A percentile compares a stretch with the other conserved stretches of the same genome.
Conservation (phyloP, 2,888 invertebrate genomes). For the Catonia carolina region DNA sequence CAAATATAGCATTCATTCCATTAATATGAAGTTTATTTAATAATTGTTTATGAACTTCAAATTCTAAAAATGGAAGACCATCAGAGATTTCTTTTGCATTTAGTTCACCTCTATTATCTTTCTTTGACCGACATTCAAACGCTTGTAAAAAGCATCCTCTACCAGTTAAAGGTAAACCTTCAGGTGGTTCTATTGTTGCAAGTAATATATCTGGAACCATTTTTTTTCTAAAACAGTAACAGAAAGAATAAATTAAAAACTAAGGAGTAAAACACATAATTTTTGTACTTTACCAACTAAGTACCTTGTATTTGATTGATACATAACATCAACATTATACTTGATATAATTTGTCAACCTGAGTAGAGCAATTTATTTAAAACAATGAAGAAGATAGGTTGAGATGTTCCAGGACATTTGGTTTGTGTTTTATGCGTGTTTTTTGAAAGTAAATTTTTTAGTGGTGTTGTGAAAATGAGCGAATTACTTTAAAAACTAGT, state of each 20-base stretch:
- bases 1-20: conserved; percentile 92
- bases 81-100: conserved; percentile 93
- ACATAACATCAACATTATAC: too few species aligned
- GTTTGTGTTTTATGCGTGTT: too few species aligned
- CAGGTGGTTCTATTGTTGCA: conserved; percentile 81
- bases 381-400: too few species aligned
- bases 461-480: too few species aligned
- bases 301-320: too few species aligned
- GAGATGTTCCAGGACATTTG: too few species aligned
- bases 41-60: conserved; percentile 85
- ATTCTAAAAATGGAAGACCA: conserved; percentile 90
- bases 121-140: conserved; percentile 69
- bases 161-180: conserved; percentile 64
- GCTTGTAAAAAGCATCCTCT: conserved; percentile 62
- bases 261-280: conserved; percentile 13
- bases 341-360: too few species aligned
- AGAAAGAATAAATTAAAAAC: too few species aligned
- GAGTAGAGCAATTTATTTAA: too few species aligned
- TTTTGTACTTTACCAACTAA: neutral
- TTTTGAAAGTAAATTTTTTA: too few species aligned
- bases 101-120: conserved; percentile 72
- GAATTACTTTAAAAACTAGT: too few species aligned
- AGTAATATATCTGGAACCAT: conserved; percentile 88
- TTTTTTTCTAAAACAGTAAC: conserved; percentile 60
- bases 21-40: conserved; percentile 86